Evolutionary conservation across 2,113 vertebrate species (phyloP).

Genomic region (Lanius collurio): DNA sequence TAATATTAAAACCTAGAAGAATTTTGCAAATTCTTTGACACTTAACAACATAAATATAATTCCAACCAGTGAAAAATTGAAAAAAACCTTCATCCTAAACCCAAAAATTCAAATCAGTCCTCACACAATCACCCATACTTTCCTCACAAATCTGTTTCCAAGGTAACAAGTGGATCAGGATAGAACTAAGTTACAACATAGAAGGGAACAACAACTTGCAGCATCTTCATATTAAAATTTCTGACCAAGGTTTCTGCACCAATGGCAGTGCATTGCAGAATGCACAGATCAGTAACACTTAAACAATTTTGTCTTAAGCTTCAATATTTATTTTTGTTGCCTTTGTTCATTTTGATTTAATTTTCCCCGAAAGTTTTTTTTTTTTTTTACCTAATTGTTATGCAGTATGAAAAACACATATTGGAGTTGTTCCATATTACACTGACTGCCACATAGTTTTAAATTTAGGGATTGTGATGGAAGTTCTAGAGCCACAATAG

Average conservation of each 20-base stretch:
- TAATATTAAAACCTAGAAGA: neutral
- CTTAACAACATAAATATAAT: neutral
- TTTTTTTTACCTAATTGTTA: neutral
- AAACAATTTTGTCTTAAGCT: neutral
- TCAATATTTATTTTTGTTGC: neutral
- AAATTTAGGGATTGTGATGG: neutral
- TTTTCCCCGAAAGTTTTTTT: too few relatives aligned
- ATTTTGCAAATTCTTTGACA: neutral
- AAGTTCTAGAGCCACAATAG: neutral
- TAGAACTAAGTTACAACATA: neutral
- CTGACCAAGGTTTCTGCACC: neutral
- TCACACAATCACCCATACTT: neutral
- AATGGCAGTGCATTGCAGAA: neutral
- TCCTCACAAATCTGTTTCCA: slow-evolving; percentile 39
- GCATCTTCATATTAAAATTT: neutral
- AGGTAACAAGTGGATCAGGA: slow-evolving; percentile 31
- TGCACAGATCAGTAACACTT: neutral
- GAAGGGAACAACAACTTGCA: neutral
- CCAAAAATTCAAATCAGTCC: neutral
- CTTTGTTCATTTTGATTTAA: neutral
- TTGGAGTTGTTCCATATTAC: neutral
- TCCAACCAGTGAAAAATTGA: neutral
- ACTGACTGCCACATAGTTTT: neutral
- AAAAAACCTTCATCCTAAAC: neutral
- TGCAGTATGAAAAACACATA: neutral